Base-by-base conservation (phyloP, 2,113 vertebrate species). In the Ptyas mucosa region DNA sequence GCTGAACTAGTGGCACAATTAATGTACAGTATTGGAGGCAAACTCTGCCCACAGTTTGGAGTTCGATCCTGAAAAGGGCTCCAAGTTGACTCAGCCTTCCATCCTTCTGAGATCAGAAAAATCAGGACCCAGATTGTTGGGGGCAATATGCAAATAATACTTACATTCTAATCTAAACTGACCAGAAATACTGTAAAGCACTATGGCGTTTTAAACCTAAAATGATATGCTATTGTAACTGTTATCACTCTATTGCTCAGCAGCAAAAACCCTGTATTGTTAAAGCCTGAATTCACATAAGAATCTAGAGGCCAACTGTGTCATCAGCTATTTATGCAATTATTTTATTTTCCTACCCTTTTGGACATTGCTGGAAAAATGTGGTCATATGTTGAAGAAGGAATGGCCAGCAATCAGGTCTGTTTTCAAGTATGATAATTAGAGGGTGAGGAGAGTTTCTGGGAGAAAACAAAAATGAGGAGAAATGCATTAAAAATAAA, bases 381-480 rank as follows among this genome's bases (percentile, higher is more conserved):
- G 96, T 58, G 89, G 98, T 97, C 90, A 99, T 97, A 94, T 98
- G 98, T 95, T 98, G 98, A 86, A 99, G 95, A 69, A 99, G 96
- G 90, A 97, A 93, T 0, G 99, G 98, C 99, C 99, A 99, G 96
- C 98, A 98, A 91, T 99, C 98, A 54, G 95, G 97, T 93, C 99
- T 98, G 95, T 99, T 99, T 97, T 99, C 99, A 95, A 99, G 97
- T 23, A 98, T 97, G 34, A 96, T 98, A 96, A 99, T 98, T 96
- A 98, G 98, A 0, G 99, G 99, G 92, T 99, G 99, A 93, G 98
- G 98, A 95, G 43, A 97, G 87, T 93, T 98, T 97, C 99, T 99
- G 97, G 15, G 26, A 85, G 85, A 96, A 97, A 88, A 29, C 97
- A 54, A 95, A 58, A 93, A 94, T 21, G n/a, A 21, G 81, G 14